Evolutionary conservation across 2,888 invertebrate genomes (phyloP), one percentile per base, ranked within the genome.

Genomic region (Argyra leucocephala): DNA sequence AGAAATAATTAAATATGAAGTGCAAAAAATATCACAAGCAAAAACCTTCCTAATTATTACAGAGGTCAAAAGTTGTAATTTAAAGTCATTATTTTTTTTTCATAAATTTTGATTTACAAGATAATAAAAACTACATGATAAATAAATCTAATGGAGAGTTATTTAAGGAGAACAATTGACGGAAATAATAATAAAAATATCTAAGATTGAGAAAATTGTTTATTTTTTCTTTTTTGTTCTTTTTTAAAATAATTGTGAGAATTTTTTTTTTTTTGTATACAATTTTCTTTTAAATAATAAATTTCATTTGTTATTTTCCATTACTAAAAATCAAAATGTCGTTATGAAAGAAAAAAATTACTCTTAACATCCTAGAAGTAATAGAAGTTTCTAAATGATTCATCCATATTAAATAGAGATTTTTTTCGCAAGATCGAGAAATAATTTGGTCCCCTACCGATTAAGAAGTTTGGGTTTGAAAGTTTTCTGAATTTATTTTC

Each of bases 181-280:
- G 48, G 48, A 48, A 48, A 48, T 48, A 48, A 48, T 48, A 48
- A 48, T 48, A 9, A 9, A 48, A 5, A 48, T 48, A 5, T 37
- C 5, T 3, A 48, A 18, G 18, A n/a, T 18, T 48, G 5, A 1
- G 48, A 48, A 18, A 48, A 5, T 5, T 18, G 2, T 37, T 10
- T 48, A 18, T n/a, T n/a, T 48, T n/a, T 9, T 48, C 5, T 18
- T 48, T 12, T 48, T n/a, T 15, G 5, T 48, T 48, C 15, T 37
- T 37, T 37, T 37, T 48, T 18, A 2, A 48, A 12, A 48, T 48
- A 48, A 48, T 48, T 48, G 48, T 48, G 48, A 18, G 48, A 48
- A 48, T 18, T 48, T 62, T 65, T 65, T 59, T 22, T 58, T 21
- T 58, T 58, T 58, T 58, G 9, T 10, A 58, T 22, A 10, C 7